These are phyloP conservation scores for Diaprepes abbreviatus DNA, from an alignment of 2,888 invertebrate genomes.

Conservation along the genomic window DNA sequence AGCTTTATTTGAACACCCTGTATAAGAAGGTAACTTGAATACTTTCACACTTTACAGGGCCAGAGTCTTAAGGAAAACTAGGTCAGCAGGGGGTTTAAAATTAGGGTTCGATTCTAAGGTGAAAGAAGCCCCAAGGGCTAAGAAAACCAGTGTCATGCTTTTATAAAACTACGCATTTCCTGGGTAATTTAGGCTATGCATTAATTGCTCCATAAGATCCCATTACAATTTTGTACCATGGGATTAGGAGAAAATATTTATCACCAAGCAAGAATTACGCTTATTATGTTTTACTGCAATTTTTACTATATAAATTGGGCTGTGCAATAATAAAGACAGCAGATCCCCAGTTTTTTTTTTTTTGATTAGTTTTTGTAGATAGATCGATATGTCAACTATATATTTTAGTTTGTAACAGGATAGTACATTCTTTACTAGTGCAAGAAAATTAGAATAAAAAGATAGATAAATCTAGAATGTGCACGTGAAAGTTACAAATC, in stretches of 20 bases:
- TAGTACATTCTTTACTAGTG: too few relatives aligned
- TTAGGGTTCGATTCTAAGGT: slow-evolving; percentile 2
- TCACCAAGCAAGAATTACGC: slow-evolving; percentile 54
- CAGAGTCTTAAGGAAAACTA: background rate
- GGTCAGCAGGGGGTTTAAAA: background rate
- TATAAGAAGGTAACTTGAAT: background rate
- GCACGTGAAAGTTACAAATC: too few relatives aligned
- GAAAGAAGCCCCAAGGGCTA: background rate
- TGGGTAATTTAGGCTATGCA: slow-evolving; percentile 21
- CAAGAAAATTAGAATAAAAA: too few relatives aligned
- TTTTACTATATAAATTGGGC: slow-evolving; percentile 6
- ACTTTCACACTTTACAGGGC: background rate
- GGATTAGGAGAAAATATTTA: slow-evolving; percentile 56
- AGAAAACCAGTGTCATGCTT: slow-evolving; percentile 37
- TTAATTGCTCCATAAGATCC: slow-evolving; percentile 44
- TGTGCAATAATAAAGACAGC: slow-evolving; percentile 18
- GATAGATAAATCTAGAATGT: too few relatives aligned
- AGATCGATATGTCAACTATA: too few relatives aligned
- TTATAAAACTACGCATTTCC: slow-evolving; percentile 39
- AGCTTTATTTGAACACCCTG: too few relatives aligned
- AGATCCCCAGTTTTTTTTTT: too few relatives aligned
- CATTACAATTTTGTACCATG: slow-evolving; percentile 20
- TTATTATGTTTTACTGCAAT: slow-evolving; percentile 33
- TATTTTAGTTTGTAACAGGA: too few relatives aligned
- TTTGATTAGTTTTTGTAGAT: too few relatives aligned